Evolutionary conservation across 2,113 vertebrate species (phyloP), one percentile per base, ranked within the genome.

Genomic region (Hydrochoerus hydrochaeris): DNA sequence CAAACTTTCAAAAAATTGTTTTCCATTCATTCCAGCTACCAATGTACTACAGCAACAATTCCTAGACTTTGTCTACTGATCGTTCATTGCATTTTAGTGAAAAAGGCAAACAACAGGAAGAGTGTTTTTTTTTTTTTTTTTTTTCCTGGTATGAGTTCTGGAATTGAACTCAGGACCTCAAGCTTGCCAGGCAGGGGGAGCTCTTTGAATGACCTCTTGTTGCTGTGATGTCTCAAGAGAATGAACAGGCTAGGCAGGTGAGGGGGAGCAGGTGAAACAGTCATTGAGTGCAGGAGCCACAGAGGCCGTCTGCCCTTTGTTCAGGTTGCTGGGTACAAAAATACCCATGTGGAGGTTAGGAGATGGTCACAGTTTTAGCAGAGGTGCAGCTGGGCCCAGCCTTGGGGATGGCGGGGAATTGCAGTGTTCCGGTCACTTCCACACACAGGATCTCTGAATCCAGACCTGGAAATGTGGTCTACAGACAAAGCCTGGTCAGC

Each of bases 141-240:
- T n/a, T n/a, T n/a, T n/a, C n/a, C 10, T 52, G 49, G 49, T 52
- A 17, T 57, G 54, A 16, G 54, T 57, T 5, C 54, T 5, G 17
- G 54, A 19, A 17, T 19, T 16, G 17, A 57, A 57, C 54, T 57
- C 16, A 57, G 54, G 17, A 57, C 54, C 54, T 57, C 17, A 19
- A 5, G 17, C 54, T 57, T 57, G 54, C 54, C 54, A 19, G 54
- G 17, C 17, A 57, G 65, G 57, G 57, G 91, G 89, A 69, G 87
- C 87, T 71, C 75, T 38, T 71, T 89, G 60, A 95, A 86, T 58
- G 82, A 92, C 28, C n/a, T n/a, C 84, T 16, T 57, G 54, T 57
- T 3, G 17, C 49, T 22, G 7, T 14, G 69, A 6, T 1, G 63
- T 63, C 8, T 69, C 38, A 35, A n/a, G 19, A 49, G 26, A 71